Conservation (phyloP, 2,888 invertebrate genomes). For the Troilus luridus region DNA sequence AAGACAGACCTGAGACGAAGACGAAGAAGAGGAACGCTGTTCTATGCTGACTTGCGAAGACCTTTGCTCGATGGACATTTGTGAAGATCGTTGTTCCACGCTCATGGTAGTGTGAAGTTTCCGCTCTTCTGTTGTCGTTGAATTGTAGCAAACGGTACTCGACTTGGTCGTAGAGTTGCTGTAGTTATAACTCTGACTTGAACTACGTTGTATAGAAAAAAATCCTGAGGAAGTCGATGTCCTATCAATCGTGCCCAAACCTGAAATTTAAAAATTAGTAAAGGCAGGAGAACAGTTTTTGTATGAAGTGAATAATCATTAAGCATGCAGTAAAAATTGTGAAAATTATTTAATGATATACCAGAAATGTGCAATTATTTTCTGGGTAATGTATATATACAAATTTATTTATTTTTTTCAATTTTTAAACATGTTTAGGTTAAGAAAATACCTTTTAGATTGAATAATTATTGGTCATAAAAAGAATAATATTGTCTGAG, state of each 20-base stretch:
- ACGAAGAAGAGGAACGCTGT: constrained; percentile 40
- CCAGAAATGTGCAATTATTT: too few relatives aligned
- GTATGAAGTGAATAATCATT: neutral
- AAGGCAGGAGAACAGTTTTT: neutral
- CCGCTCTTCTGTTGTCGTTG: constrained; percentile 1
- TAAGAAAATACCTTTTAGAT: too few relatives aligned
- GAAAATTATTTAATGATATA: too few relatives aligned
- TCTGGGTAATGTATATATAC: too few relatives aligned
- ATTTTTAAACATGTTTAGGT: too few relatives aligned
- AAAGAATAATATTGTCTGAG: too few relatives aligned
- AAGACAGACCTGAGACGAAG: constrained; percentile 42
- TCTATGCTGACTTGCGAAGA: constrained; percentile 18
- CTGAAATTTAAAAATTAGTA: neutral
- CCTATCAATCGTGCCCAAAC: constrained; percentile 61
- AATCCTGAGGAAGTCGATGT: constrained; percentile 63
- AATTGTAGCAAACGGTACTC: constrained; percentile 55
- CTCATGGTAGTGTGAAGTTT: constrained; percentile 23
- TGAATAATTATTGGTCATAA: too few relatives aligned
- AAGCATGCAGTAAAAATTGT: too few relatives aligned
- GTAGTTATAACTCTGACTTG: constrained; percentile 63
- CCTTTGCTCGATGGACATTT: constrained; percentile 41
- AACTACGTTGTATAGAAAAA: constrained; percentile 64
- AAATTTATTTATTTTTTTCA: too few relatives aligned
- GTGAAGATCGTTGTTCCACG: constrained; percentile 26
- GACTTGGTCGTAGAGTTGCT: constrained; percentile 60